phyloP scores from a whole-genome alignment of 2,113 vertebrate genomes.

The Oxygymnocypris stewartii region DNA sequence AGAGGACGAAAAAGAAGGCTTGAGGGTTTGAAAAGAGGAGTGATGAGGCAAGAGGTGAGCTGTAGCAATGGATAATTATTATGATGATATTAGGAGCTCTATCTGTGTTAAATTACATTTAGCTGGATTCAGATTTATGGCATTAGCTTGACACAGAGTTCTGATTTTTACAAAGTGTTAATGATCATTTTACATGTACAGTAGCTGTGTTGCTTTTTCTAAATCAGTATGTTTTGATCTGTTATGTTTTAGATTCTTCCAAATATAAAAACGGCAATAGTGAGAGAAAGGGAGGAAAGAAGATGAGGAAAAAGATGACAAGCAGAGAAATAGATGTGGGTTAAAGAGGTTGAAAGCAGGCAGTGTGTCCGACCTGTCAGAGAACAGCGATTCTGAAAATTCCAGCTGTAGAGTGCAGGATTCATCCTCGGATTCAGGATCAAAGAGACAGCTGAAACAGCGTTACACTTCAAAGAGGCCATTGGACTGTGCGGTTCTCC shows the following conservation, averaged over 20 bases:
- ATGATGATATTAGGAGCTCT: constrained; percentile 26
- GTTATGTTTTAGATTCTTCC: constrained; percentile 72
- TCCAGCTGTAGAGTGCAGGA: constrained; percentile 76
- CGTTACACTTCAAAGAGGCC: constrained; percentile 74
- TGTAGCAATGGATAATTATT: constrained; percentile 25
- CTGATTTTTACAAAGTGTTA: neutral
- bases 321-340: constrained; percentile 75
- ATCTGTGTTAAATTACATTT: constrained; percentile 44
- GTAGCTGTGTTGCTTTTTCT: neutral
- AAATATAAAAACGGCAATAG: constrained; percentile 80
- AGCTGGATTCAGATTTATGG: constrained; percentile 26
- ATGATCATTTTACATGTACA: neutral
- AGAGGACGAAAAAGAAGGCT: constrained; percentile 73
- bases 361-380: constrained; percentile 79
- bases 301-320: constrained; percentile 68
- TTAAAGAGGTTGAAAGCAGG: constrained; percentile 78
- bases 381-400: constrained; percentile 82
- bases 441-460: constrained; percentile 80
- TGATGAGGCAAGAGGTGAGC: constrained; percentile 47
- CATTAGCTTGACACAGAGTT: constrained; percentile 18
- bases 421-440: constrained; percentile 76
- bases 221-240: neutral
- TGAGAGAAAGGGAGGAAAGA: constrained; percentile 81
- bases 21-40: constrained; percentile 71
- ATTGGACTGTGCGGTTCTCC: constrained; percentile 30